These are phyloP conservation scores for Asteroscopus sphinx DNA, from an alignment of 2,888 invertebrate species.

Conservation along the genomic window DNA sequence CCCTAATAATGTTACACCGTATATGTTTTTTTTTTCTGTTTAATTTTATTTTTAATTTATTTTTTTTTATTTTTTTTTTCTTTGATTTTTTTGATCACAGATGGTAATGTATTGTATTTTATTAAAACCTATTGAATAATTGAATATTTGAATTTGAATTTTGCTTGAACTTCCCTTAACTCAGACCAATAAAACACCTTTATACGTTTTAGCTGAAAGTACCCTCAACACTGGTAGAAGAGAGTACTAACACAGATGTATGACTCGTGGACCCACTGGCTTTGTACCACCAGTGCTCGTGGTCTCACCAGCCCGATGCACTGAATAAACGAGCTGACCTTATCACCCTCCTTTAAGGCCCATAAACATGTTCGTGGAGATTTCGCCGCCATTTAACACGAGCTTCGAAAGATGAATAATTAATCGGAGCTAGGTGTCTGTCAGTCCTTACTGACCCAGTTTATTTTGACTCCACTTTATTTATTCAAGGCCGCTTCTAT, in stretches of 20 bases:
- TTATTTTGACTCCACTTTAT: slow-evolving; percentile 43
- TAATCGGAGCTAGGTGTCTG: slow-evolving; percentile 36
- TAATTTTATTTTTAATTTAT: too few species aligned
- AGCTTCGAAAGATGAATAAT: slow-evolving; percentile 36
- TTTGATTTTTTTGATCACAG: too few species aligned
- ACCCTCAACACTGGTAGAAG: not conserved
- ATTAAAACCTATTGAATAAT: too few species aligned
- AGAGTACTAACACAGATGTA: not conserved
- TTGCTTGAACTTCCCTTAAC: too few species aligned
- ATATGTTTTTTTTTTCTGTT: too few species aligned
- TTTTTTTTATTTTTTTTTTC: too few species aligned
- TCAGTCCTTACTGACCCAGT: slow-evolving; percentile 44
- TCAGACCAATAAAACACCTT: not conserved
- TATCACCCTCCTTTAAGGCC: slow-evolving; percentile 11
- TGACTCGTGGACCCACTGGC: too few species aligned
- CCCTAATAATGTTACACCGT: too few species aligned
- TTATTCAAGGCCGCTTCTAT: slow-evolving; percentile 47
- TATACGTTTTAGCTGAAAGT: slow-evolving; percentile 6
- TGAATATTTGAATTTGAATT: too few species aligned
- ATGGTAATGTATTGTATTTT: too few species aligned
- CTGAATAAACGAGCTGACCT: slow-evolving; percentile 18
- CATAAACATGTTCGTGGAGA: slow-evolving; percentile 30
- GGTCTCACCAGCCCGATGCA: too few species aligned
- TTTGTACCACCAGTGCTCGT: too few species aligned
- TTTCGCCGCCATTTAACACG: slow-evolving; percentile 35